phyloP scores from a whole-genome alignment of 2,888 invertebrate genomes.

The Thymelicus sylvestris region DNA sequence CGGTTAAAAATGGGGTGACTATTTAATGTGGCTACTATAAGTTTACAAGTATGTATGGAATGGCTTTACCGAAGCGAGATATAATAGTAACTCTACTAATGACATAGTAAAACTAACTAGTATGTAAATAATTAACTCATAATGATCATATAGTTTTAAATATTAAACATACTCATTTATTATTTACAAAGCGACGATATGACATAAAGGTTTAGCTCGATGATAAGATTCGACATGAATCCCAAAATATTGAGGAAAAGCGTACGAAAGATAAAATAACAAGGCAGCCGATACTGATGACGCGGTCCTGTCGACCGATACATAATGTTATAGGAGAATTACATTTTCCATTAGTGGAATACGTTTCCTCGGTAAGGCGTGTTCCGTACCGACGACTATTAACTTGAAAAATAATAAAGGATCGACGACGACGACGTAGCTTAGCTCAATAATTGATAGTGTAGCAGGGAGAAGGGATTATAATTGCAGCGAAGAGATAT shows the following conservation, averaged over 20 bases:
- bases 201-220: neutral
- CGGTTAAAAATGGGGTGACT: no score
- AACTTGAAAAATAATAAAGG: neutral
- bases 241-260: conserved; percentile 5
- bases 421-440: no score
- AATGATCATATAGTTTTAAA: no score
- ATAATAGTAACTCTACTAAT: no score
- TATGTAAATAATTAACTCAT: no score
- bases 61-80: no score
- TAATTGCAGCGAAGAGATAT: no score
- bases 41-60: no score
- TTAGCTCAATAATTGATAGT: no score
- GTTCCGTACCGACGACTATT: neutral
- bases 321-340: conserved; percentile 36
- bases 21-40: no score
- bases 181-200: neutral
- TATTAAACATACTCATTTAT: neutral
- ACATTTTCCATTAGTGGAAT: conserved; percentile 37
- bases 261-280: conserved; percentile 33
- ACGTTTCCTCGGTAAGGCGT: conserved; percentile 7
- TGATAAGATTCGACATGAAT: conserved; percentile 28
- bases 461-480: no score
- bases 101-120: no score
- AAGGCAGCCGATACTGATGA: conserved; percentile 27
- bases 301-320: conserved; percentile 30